Percentiles rank a stretch among this genome's conserved stretches.
Evolutionary conservation across 23 tunicate species (phyloP).

Genomic region (Aplidium turbinatum): DNA sequence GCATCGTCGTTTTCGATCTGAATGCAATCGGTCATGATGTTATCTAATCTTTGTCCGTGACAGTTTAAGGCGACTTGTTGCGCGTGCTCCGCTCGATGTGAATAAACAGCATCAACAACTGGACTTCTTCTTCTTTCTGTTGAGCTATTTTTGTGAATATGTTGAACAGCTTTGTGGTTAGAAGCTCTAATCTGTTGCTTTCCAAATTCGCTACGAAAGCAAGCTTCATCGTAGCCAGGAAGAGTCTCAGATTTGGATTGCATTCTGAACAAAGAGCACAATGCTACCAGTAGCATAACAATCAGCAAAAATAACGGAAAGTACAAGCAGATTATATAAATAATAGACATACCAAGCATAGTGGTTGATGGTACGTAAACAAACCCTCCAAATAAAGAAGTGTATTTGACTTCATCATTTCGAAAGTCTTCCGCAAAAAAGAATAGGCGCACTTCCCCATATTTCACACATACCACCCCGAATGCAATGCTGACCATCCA

Average conservation of each 20-base stretch:
- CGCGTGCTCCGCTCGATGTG: slow-evolving; percentile 45
- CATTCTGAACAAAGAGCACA: background rate
- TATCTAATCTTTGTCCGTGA: slow-evolving; percentile 38
- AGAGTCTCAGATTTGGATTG: slow-evolving; percentile 17
- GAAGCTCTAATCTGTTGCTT: background rate
- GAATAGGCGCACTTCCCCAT: slow-evolving; percentile 32
- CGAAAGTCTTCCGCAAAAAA: slow-evolving; percentile 22
- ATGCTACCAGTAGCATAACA: background rate
- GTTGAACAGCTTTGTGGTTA: slow-evolving; percentile 10
- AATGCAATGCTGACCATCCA: slow-evolving; percentile 31
- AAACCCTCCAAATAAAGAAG: background rate
- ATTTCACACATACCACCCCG: slow-evolving; percentile 14
- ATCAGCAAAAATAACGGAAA: slow-evolving; percentile 24
- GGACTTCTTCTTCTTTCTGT: background rate
- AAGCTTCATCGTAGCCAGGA: slow-evolving; percentile 31
- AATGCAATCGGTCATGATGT: slow-evolving; percentile 42
- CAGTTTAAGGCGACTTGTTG: slow-evolving; percentile 47
- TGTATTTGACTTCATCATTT: background rate
- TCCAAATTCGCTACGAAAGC: background rate
- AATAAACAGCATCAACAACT: slow-evolving; percentile 21
- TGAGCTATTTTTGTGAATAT: background rate
- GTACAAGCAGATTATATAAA: slow-evolving; percentile 23
- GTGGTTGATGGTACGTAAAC: slow-evolving; percentile 3
- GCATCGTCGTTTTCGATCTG: slow-evolving; percentile 24
- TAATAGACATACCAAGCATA: slow-evolving; percentile 6